phyloP scores from a whole-genome alignment of 2,113 vertebrate genomes.

The Hypanus sabinus region DNA sequence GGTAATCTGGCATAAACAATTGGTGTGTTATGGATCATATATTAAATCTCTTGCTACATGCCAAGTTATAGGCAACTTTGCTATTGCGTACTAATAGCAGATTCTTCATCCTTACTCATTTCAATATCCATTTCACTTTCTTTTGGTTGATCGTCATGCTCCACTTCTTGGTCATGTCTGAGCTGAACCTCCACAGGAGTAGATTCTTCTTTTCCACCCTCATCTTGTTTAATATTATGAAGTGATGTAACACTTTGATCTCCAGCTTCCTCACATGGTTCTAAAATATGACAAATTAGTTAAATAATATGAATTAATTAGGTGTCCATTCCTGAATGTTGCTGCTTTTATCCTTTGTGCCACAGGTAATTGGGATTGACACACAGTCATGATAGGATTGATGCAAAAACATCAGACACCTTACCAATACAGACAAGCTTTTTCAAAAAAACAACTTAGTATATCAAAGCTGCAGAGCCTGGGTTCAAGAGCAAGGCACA shows the following conservation, averaged over 20 bases:
- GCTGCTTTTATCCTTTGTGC: not conserved
- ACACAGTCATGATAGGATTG: not conserved
- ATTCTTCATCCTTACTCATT: conserved; percentile 2
- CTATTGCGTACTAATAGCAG: not conserved
- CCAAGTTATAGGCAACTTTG: not conserved
- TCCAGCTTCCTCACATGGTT: not conserved
- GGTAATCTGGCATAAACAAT: not conserved
- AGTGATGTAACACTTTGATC: not conserved
- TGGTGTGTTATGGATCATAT: not conserved
- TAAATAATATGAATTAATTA: not conserved
- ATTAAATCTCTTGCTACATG: not conserved
- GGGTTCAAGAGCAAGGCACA: too few relatives aligned
- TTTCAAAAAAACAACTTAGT: not conserved
- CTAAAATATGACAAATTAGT: not conserved
- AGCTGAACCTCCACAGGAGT: not conserved
- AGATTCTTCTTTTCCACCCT: not conserved
- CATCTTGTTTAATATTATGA: not conserved
- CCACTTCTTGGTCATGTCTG: not conserved
- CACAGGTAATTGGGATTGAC: not conserved
- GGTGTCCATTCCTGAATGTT: not conserved
- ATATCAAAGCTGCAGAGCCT: too few relatives aligned
- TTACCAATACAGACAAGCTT: not conserved
- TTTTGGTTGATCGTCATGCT: not conserved
- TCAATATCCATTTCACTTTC: not conserved
- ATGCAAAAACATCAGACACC: not conserved